phyloP scores from a whole-genome alignment of 2,113 vertebrate species.

The Nannospalax galili region DNA sequence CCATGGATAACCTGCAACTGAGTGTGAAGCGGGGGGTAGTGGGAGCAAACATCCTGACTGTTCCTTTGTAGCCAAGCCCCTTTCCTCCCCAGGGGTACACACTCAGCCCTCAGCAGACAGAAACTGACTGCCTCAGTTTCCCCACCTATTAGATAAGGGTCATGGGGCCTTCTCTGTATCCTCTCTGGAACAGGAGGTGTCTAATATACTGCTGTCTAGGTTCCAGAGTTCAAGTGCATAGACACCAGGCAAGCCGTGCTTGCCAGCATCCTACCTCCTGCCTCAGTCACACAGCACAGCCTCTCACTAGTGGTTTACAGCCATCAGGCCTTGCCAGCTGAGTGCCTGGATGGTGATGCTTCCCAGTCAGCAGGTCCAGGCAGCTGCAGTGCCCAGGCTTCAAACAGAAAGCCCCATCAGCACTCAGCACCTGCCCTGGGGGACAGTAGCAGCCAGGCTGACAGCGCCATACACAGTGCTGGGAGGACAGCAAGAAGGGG shows the following conservation, averaged over 20 bases:
- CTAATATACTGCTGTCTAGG: neutral
- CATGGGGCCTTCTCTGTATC: neutral
- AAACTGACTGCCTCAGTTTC: neutral
- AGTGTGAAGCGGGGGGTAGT: neutral
- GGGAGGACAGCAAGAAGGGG: neutral
- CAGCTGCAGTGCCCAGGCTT: conserved; percentile 86
- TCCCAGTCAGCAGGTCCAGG: conserved; percentile 86
- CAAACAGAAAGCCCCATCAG: conserved; percentile 86
- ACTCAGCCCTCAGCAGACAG: neutral
- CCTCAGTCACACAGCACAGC: rapidly evolving
- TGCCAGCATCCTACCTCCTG: neutral
- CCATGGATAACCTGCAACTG: neutral
- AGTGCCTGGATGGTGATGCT: conserved; percentile 79
- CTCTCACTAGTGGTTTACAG: conserved; percentile 93
- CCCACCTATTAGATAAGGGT: neutral
- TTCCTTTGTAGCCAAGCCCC: neutral
- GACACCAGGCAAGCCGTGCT: rapidly evolving
- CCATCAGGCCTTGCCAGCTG: conserved; percentile 82
- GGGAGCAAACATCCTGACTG: rapidly evolving
- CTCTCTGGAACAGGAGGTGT: neutral
- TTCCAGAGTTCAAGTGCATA: neutral
- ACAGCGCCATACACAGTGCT: conserved; percentile 92
- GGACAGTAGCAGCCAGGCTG: conserved; percentile 93
- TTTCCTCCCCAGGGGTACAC: neutral
- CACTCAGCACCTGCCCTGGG: conserved; percentile 86